These are phyloP conservation scores for Brachypalpus laphriformis DNA, from an alignment of 2,888 invertebrate genomes.

Conservation along the genomic window DNA sequence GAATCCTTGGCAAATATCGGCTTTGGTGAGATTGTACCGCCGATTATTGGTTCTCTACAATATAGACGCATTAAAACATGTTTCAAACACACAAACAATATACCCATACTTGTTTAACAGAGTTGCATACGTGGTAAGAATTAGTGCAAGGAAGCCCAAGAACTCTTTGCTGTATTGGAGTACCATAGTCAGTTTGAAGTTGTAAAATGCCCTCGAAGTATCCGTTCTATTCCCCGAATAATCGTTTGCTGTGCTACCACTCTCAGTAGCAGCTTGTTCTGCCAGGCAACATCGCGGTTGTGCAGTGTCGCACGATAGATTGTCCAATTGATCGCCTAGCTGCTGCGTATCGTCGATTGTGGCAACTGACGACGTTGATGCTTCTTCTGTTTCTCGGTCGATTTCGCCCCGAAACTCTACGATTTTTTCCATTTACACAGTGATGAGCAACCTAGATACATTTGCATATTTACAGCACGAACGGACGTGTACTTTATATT, in stretches of 20 bases:
- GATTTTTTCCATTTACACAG: constrained; percentile 63
- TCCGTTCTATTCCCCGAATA: neutral
- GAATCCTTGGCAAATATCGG: constrained; percentile 53
- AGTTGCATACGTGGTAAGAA: constrained; percentile 69
- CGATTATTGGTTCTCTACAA: constrained; percentile 53
- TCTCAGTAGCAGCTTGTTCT: neutral
- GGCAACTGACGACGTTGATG: constrained; percentile 10
- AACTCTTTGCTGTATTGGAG: constrained; percentile 63
- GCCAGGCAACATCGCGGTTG: constrained; percentile 20
- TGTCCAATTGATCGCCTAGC: constrained; percentile 13
- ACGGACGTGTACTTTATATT: neutral
- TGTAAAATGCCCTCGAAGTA: constrained; percentile 15
- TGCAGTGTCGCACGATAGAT: neutral
- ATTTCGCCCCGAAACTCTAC: constrained; percentile 17
- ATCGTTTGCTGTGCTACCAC: neutral
- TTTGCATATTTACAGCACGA: neutral
- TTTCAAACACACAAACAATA: neutral
- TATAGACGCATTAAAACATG: neutral
- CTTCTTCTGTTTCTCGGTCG: constrained; percentile 27
- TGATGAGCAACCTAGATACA: constrained; percentile 9
- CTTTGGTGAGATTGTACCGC: constrained; percentile 44
- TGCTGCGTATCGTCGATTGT: neutral
- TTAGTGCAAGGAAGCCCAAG: constrained; percentile 57
- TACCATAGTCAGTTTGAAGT: constrained; percentile 55
- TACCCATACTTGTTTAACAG: constrained; percentile 48